phyloP scores from a whole-genome alignment of 2,797 vertebrate genomes.

The Tokudaia muenninki region DNA sequence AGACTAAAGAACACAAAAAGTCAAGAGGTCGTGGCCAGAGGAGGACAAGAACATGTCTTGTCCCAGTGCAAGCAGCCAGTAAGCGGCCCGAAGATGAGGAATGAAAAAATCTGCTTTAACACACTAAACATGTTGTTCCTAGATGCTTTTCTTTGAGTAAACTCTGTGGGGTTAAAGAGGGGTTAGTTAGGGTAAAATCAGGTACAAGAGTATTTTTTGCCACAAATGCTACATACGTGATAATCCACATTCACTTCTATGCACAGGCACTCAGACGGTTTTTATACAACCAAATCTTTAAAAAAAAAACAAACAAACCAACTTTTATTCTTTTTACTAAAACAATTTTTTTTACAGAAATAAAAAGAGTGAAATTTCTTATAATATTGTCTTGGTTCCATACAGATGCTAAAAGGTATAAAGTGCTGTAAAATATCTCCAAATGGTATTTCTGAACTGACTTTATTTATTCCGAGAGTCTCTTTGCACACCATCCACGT shows the following conservation, averaged over 20 bases:
- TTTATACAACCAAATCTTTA: conserved; percentile 31
- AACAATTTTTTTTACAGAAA: background rate
- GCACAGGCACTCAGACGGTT: background rate
- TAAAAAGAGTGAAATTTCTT: background rate
- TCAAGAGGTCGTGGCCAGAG: background rate
- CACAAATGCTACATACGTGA: background rate
- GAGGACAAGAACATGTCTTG: background rate
- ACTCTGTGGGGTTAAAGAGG: background rate
- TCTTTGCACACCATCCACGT: no score
- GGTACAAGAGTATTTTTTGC: conserved; percentile 19
- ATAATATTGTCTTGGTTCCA: background rate
- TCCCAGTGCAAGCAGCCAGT: background rate
- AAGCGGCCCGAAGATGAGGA: background rate
- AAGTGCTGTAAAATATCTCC: background rate
- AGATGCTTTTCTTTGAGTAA: background rate
- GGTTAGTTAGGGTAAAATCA: background rate
- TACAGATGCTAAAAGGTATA: background rate
- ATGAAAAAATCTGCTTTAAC: conserved; percentile 15
- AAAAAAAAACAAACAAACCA: background rate
- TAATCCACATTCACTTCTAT: background rate
- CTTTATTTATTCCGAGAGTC: no score
- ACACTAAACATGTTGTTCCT: background rate
- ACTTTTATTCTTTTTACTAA: background rate
- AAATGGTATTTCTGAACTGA: background rate
- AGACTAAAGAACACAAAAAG: background rate